phyloP scores from a whole-genome alignment of 2,888 invertebrate genomes.

The Agonopterix arenella region DNA sequence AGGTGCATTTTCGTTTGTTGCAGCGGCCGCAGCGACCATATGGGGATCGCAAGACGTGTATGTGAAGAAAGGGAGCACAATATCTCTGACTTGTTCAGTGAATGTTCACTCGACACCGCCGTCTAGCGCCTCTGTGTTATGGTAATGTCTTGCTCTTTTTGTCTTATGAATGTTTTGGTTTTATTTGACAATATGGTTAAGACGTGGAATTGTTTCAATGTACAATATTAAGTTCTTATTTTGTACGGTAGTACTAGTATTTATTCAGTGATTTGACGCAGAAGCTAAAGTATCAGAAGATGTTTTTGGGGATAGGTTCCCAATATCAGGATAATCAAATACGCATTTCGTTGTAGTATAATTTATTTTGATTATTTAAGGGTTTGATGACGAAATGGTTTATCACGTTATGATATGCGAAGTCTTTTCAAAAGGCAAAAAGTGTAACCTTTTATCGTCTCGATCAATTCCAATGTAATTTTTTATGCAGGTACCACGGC shows the following conservation, averaged over 20 bases:
- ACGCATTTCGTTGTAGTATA: too few species aligned
- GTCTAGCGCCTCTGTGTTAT: constrained; percentile 81
- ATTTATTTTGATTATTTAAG: too few species aligned
- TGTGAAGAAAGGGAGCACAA: constrained; percentile 93
- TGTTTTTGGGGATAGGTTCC: too few species aligned
- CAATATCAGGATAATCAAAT: too few species aligned
- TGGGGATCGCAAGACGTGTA: constrained; percentile 91
- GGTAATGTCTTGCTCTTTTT: constrained; percentile 55
- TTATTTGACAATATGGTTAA: not conserved
- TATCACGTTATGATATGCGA: too few species aligned
- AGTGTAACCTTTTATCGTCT: too few species aligned
- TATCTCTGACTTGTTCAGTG: constrained; percentile 91
- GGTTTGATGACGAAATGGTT: too few species aligned
- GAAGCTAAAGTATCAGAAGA: too few species aligned
- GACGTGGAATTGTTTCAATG: not conserved
- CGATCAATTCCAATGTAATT: too few species aligned
- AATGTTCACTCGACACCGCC: constrained; percentile 90
- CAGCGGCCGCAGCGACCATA: constrained; percentile 92
- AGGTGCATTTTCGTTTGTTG: constrained; percentile 51
- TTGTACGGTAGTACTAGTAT: too few species aligned
- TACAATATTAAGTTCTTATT: not conserved
- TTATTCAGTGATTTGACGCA: too few species aligned
- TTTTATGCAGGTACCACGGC: constrained; percentile 86
- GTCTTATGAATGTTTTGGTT: not conserved
- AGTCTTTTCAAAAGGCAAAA: too few species aligned